These are phyloP conservation scores for Euspilapteryx auroguttella DNA, from an alignment of 2,888 invertebrate genomes.

Conservation along the genomic window DNA sequence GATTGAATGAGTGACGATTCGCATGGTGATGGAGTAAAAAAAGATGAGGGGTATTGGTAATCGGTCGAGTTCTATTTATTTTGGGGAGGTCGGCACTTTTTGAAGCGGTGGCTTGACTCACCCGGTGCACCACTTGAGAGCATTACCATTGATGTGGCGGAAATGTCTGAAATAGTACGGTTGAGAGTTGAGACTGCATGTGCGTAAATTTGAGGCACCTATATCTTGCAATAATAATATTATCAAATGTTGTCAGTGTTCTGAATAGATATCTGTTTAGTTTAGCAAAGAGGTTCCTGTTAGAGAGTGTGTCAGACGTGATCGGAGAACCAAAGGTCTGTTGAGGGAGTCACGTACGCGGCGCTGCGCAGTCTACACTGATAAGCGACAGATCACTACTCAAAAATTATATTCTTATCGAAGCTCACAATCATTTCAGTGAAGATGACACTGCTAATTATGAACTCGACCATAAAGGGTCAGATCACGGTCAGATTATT, in stretches of 20 bases:
- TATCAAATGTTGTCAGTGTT: too few species aligned
- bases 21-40: constrained; percentile 26
- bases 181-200: too few species aligned
- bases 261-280: constrained; percentile 16
- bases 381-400: constrained; percentile 2
- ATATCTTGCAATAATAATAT: too few species aligned
- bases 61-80: constrained; percentile 46
- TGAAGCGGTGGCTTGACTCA: constrained; percentile 49
- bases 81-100: constrained; percentile 36
- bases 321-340: constrained; percentile 22
- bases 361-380: constrained; percentile 9
- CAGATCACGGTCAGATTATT: too few species aligned
- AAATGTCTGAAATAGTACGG: constrained; percentile 25
- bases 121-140: constrained; percentile 28
- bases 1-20: constrained; percentile 56
- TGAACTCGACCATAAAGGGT: too few species aligned
- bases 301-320: constrained; percentile 42
- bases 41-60: constrained; percentile 23
- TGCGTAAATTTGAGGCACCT: too few species aligned
- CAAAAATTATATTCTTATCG: too few species aligned
- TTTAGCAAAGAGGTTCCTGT: constrained; percentile 21
- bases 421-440: too few species aligned
- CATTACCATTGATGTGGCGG: constrained; percentile 36
- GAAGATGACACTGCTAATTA: too few species aligned
- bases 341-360: constrained; percentile 21